Conservation (phyloP, 2,797 vertebrate genomes). For the Amblyraja radiata region DNA sequence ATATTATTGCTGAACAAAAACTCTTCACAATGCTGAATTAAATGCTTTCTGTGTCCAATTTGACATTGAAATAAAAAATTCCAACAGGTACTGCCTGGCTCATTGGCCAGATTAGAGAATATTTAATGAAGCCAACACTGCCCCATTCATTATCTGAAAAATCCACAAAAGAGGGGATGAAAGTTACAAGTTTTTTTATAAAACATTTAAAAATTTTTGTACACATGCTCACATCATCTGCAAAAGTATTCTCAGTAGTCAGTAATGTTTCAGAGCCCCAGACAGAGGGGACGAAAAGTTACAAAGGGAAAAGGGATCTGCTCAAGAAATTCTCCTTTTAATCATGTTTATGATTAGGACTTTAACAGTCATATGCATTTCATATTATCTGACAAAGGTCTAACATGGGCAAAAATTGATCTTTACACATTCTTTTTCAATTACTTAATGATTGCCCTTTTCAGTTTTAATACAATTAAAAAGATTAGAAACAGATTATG, state of each 20-base stretch:
- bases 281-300: too few relatives aligned
- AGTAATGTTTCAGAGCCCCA: not conserved
- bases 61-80: too few relatives aligned
- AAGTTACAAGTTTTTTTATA: not conserved
- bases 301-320: not conserved
- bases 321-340: too few relatives aligned
- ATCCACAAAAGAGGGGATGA: too few relatives aligned
- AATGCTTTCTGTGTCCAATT: not conserved
- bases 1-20: not conserved
- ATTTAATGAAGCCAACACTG: too few relatives aligned
- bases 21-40: not conserved
- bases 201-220: not conserved
- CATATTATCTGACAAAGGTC: not conserved
- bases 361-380: not conserved
- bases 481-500: not conserved
- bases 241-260: not conserved
- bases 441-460: not conserved
- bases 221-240: not conserved
- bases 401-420: too few relatives aligned
- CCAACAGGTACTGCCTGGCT: too few relatives aligned
- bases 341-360: not conserved
- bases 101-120: too few relatives aligned
- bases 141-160: too few relatives aligned
- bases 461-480: not conserved
- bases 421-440: too few relatives aligned